Base-by-base conservation (phyloP, 2,797 vertebrate genomes). In the Lindbergichthys nudifrons region DNA sequence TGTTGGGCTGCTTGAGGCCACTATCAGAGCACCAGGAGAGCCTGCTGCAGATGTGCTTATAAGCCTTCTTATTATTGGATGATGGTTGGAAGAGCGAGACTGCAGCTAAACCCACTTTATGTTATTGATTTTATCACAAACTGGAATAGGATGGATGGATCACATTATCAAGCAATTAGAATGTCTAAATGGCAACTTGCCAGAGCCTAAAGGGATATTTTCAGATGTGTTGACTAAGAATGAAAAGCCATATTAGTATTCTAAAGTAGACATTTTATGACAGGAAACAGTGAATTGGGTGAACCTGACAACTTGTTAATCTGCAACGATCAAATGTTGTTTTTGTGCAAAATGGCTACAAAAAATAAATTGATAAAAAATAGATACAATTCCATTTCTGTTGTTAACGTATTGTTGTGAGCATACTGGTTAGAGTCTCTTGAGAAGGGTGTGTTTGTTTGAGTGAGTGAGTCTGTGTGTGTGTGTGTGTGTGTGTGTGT, bases 1-100 rank as follows among this genome's bases (percentile, higher is more conserved):
- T 72, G 63, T 58, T 19, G 32, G 12, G 32, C 14, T 63, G 39
- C 62, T 61, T 51, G 78, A 56, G 61, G 45, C 58, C 66, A 70
- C 36, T 32, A 23, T 62, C 6, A 30, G 64, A n/a, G 26, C 15
- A 50, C 3, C 73, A 68, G 53, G 48, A 15, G 61, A 70, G 18
- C 14, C 36, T 19, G 51, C 36, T 19, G 54, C 61, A 21, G 43
- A 66, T 16, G 39, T 65, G 1, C 64, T 51, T 36, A 10, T 16
- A 26, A 23, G n/a, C 18, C 15, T 45, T 50, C 16, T 26, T 32
- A 21, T 42, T 5, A 16, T 12, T 9, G 32, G 32, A 13, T 41
- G 6, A 4, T 10, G 12, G 36, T 10, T 54, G 11, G 12, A 45
- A 42, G 26, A 41, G 41, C 21, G 14, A 1, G 4, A 8, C 70